Conservation (phyloP, 2,888 invertebrate genomes). For the Empis livida region DNA sequence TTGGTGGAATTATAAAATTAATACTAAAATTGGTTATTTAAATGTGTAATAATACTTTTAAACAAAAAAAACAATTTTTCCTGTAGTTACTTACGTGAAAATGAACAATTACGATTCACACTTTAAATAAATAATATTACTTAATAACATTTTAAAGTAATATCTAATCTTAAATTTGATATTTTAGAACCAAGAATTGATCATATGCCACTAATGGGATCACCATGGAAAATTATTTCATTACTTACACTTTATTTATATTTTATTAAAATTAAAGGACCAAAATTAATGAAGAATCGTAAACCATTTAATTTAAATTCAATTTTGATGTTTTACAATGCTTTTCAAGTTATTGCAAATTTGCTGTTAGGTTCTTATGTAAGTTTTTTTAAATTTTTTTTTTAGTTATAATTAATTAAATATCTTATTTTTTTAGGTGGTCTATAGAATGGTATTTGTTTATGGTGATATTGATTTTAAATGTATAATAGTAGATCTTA, state of each 20-base stretch:
- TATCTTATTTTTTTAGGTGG: not conserved
- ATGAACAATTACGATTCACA: too few relatives aligned
- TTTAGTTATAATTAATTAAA: not conserved
- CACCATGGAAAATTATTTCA: constrained; percentile 46
- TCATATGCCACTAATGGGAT: constrained; percentile 47
- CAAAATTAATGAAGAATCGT: constrained; percentile 50
- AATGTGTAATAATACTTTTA: too few relatives aligned
- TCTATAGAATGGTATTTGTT: not conserved
- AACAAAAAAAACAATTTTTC: too few relatives aligned
- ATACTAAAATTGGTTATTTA: too few relatives aligned
- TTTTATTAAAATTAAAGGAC: constrained; percentile 54
- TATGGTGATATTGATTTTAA: not conserved
- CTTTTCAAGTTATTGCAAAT: constrained; percentile 5
- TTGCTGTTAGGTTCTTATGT: not conserved
- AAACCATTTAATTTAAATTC: constrained; percentile 47
- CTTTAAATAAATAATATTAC: too few relatives aligned
- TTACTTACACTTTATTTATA: constrained; percentile 48
- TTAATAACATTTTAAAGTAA: too few relatives aligned
- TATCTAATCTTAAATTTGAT: too few relatives aligned
- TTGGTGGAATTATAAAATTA: too few relatives aligned
- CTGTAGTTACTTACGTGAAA: too few relatives aligned
- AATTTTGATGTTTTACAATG: constrained; percentile 30
- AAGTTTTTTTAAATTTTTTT: not conserved
- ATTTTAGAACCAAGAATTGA: constrained; percentile 28
- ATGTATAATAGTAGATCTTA: not conserved